A percentile compares a stretch with the other conserved stretches of the same genome.
Conservation (phyloP, 2,888 invertebrate species). For the Drosophila basisetae region DNA sequence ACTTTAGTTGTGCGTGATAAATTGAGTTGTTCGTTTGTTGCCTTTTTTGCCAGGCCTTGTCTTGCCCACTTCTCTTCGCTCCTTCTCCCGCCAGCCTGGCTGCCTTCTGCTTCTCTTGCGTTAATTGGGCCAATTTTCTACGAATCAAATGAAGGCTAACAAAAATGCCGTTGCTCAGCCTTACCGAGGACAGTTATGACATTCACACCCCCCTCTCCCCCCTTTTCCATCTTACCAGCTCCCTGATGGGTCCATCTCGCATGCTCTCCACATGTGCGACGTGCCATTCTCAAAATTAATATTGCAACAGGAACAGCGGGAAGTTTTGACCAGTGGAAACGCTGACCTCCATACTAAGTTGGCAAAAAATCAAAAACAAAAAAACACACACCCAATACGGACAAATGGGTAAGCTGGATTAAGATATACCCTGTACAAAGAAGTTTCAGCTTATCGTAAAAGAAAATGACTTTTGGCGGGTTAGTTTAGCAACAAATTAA, state of each 20-base stretch:
- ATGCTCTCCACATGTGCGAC: slow-evolving; percentile 43
- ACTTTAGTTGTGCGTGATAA: slow-evolving; percentile 82
- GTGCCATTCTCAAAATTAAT: slow-evolving; percentile 68
- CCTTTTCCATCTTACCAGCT: not conserved
- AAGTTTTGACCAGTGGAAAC: slow-evolving; percentile 39
- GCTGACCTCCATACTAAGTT: slow-evolving; percentile 67
- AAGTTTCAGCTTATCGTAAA: not conserved
- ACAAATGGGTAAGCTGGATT: not conserved
- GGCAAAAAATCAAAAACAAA: slow-evolving; percentile 11
- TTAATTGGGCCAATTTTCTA: slow-evolving; percentile 80
- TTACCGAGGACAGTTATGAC: slow-evolving; percentile 35
- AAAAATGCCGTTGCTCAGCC: slow-evolving; percentile 17
- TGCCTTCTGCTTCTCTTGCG: slow-evolving; percentile 60
- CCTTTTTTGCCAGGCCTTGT: not conserved
- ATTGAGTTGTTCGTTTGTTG: slow-evolving; percentile 74
- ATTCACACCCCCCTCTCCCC: not conserved
- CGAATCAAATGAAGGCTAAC: slow-evolving; percentile 64
- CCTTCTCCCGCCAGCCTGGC: not conserved
- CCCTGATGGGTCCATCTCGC: slow-evolving; percentile 5
- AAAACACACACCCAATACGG: not conserved
- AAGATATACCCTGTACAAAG: slow-evolving; percentile 27
- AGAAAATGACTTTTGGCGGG: not conserved
- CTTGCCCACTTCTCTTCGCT: not conserved
- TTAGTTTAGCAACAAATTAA: not conserved
- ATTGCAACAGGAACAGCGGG: slow-evolving; percentile 58